A percentile compares a stretch with the other conserved stretches of the same genome.
These are phyloP conservation scores for Pedionomus torquatus DNA, from an alignment of 2,113 vertebrate genomes.

Conservation along the genomic window DNA sequence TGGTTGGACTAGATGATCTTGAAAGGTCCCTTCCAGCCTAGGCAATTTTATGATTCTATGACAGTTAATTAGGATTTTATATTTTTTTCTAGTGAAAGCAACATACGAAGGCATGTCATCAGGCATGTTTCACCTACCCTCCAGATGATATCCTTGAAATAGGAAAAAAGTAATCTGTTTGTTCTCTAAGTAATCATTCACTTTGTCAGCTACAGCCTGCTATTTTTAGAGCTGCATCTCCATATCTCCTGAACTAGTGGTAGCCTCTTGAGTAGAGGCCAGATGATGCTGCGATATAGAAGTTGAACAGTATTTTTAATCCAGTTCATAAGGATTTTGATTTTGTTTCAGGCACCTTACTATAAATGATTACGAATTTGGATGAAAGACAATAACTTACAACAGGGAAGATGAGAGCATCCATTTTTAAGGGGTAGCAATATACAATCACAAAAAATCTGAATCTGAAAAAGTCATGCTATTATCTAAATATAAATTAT, in stretches of 20 bases:
- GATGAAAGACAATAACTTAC: neutral
- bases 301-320: neutral
- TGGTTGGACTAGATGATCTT: no score
- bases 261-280: neutral
- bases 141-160: neutral
- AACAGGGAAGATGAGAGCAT: neutral
- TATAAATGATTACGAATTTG: neutral
- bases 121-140: neutral
- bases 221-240: constrained; percentile 28
- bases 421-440: neutral
- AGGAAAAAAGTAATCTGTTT: neutral
- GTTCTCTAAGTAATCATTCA: neutral
- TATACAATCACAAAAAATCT: neutral
- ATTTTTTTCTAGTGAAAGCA: neutral
- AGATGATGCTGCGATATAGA: neutral
- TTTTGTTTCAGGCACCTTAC: neutral
- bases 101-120: neutral
- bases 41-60: neutral
- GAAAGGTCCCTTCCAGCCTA: no score
- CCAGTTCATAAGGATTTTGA: constrained; percentile 16
- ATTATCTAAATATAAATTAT: neutral
- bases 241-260: neutral
- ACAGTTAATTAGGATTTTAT: neutral
- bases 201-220: neutral
- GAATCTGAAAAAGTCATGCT: neutral